phyloP scores from a whole-genome alignment of 1,140 invertebrate species.

The Magallana gigas region DNA sequence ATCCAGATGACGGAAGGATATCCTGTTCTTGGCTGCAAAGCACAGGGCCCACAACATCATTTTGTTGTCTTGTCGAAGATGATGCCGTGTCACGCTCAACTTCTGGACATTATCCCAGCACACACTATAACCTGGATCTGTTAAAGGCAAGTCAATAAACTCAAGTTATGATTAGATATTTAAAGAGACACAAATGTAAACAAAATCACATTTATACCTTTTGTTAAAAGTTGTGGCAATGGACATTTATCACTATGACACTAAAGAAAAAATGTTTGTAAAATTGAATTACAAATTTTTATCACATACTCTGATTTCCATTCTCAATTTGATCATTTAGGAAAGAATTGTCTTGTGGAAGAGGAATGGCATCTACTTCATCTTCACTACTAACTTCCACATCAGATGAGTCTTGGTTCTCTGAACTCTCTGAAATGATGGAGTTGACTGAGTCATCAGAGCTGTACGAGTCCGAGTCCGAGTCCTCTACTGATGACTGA shows the following conservation, averaged over 20 bases:
- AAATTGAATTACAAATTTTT: not conserved
- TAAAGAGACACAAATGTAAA: not conserved
- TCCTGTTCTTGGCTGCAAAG: too few relatives aligned
- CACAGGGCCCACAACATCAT: too few relatives aligned
- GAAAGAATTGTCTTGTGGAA: not conserved
- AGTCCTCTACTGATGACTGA: too few relatives aligned
- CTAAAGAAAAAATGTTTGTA: not conserved
- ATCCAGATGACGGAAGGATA: too few relatives aligned
- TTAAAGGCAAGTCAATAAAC: not conserved
- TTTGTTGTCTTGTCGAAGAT: too few relatives aligned
- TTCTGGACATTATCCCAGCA: slow-evolving; percentile 45
- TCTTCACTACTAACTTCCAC: not conserved
- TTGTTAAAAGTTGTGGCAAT: not conserved
- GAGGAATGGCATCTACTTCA: slow-evolving; percentile 4
- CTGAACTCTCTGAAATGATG: too few relatives aligned
- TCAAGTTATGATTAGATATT: not conserved
- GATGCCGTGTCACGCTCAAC: slow-evolving; percentile 12
- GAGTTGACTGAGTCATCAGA: too few relatives aligned
- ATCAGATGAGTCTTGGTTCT: not conserved
- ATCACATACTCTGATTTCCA: not conserved
- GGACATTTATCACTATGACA: not conserved
- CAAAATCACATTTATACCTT: not conserved
- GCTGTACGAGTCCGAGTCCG: too few relatives aligned
- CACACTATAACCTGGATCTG: slow-evolving; percentile 44
- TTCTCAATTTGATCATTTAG: not conserved